Conservation (phyloP, 1,140 invertebrate genomes). For the Aphidius ervi region DNA sequence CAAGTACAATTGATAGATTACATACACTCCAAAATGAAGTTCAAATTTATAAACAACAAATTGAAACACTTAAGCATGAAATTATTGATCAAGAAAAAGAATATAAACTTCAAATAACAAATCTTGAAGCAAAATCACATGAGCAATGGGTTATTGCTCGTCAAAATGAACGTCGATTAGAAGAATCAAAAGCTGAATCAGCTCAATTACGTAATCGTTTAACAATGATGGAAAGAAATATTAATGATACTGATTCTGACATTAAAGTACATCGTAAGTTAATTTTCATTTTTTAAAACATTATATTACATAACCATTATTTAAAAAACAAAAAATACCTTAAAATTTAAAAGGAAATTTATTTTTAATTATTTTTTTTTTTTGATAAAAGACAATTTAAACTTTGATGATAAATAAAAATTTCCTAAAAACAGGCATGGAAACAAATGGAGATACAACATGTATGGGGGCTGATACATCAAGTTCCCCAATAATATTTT, state of each 20-base stretch:
- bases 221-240: constrained; percentile 58
- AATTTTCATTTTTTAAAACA: neutral
- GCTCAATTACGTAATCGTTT: constrained; percentile 68
- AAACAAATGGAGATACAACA: constrained; percentile 51
- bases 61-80: constrained; percentile 71
- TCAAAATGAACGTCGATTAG: constrained; percentile 69
- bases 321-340: constrained; percentile 1
- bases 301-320: constrained; percentile 21
- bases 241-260: constrained; percentile 47
- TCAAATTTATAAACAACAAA: constrained; percentile 70
- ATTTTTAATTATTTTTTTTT: too few species aligned
- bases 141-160: constrained; percentile 72
- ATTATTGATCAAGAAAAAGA: constrained; percentile 75
- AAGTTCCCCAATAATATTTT: constrained; percentile 53
- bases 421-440: constrained; percentile 45
- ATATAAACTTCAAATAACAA: constrained; percentile 69
- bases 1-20: constrained; percentile 72
- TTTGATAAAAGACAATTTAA: too few species aligned
- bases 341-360: too few species aligned
- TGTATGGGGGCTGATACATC: constrained; percentile 52
- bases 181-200: constrained; percentile 72
- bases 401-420: too few species aligned
- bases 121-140: constrained; percentile 71
- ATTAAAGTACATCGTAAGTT: constrained; percentile 51
- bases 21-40: constrained; percentile 74